Base-by-base conservation (phyloP, 2,113 vertebrate genomes). In the Sphaerodactylus townsendi region DNA sequence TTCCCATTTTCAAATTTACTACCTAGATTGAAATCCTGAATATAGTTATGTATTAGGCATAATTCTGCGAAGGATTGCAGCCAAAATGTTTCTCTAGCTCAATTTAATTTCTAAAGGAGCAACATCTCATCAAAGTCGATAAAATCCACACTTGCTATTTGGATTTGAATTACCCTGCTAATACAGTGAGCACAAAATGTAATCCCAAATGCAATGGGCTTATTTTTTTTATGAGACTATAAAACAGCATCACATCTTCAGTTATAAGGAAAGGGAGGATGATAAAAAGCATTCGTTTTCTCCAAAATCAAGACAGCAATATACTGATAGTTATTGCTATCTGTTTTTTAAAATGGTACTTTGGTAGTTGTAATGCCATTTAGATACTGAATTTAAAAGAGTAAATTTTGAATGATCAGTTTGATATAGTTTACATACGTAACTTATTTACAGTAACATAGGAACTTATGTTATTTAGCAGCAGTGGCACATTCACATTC, bases 191-290 rank as follows among this genome's bases (percentile, higher is more conserved):
- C 86, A 81, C 83, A 94, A 89, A 90, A 87, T 89, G 83, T 92
- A 93, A 96, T 94, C 92, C 91, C 90, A 94, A 92, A 91, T 77
- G 89, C 75, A 93, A 92, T 79, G 66, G 79, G 88, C 93, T 94
- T 94, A 94, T 93, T 96, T 96, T 94, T 91, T 91, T 93, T 88
- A 85, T 53, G 94, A 96, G 89, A 92, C 35, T 81, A 83, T 28
- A 81, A 68, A 84, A 84, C 10, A 86, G 76, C 71, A 92, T 92
- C 85, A 93, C 70, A 92, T 92, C 94, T 93, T 95, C 44, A 91
- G 62, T 80, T 64, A 1, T 78, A 84, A 2, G 15, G 3, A 81
- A 87, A 25, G 73, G 0, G 0, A 48, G 83, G 8, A 9, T n/a
- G 3, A 82, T 10, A 82, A 81, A 89, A 66, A 8, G 9, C 0